These are phyloP conservation scores for Lepus timidus DNA, from an alignment of 2,113 vertebrate species.

Conservation along the genomic window DNA sequence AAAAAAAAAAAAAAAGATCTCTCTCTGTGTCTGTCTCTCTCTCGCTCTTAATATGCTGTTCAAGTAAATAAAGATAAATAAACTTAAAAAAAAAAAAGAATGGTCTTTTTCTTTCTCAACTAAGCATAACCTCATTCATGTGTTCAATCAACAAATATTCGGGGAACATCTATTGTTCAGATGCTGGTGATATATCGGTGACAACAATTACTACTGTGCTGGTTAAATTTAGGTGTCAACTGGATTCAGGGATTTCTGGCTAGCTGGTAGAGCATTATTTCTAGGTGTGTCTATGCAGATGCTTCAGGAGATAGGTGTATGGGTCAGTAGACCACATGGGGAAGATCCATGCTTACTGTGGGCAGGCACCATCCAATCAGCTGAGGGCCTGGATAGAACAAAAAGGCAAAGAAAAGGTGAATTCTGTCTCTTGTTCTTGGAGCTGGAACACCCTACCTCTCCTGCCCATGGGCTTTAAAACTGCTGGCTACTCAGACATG, in stretches of 20 bases:
- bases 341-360: background rate
- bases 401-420: background rate
- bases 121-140: background rate
- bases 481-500: background rate
- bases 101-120: background rate
- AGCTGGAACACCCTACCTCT: background rate
- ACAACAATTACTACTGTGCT: background rate
- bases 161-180: background rate
- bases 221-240: background rate
- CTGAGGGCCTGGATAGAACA: background rate
- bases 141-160: background rate
- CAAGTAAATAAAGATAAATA: too few species aligned
- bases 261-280: background rate
- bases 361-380: background rate
- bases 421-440: background rate
- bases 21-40: too few species aligned
- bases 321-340: background rate
- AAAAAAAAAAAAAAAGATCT: too few species aligned
- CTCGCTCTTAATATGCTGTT: too few species aligned
- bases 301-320: background rate
- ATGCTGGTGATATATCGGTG: too few species aligned
- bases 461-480: background rate
- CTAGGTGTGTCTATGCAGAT: background rate
- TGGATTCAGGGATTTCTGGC: background rate
- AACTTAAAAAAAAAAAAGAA: background rate